Base-by-base conservation (phyloP, 1,140 invertebrate genomes). In the Protaetia brevitarsis region DNA sequence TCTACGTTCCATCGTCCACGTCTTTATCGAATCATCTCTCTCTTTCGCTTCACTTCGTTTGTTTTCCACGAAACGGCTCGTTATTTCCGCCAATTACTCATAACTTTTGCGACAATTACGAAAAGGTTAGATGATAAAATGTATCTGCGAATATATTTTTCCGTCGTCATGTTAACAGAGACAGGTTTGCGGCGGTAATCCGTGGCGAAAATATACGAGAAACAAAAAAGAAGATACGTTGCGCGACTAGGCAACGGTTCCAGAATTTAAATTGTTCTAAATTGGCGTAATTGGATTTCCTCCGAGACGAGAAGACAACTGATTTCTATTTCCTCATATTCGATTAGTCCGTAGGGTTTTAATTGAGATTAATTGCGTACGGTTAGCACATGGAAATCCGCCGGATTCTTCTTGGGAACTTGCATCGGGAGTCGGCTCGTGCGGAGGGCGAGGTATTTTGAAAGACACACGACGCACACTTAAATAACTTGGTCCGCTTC, bases 231-330 rank as follows among this genome's bases (percentile, higher is more conserved):
- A 23, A 51, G 26, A 51, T 51, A 6, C 26, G 11, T 51, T 1
- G 41, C 11, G 41, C n/a, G n/a, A n/a, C n/a, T 23, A 51, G 41
- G 10, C 21, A 23, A 51, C 19, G 19, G 41, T 10, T 19, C 41
- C 41, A 51, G 19, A n/a, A n/a, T 51, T 51, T 51, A 51, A 51
- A 51, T 51, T 51, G 26, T 51, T 51, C 41, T 51, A 51, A 51
- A 51, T 51, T 51, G 41, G 19, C 16, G 41, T 51, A 51, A 51
- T 51, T 51, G 41, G 19, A 51, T 51, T 51, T 51, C 41, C 41
- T 51, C 41, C 26, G n/a, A 51, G 41, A 51, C 41, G 26, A 23
- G 21, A 51, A 51, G 41, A 51, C 41, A 51, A 51, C 41, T 51
- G 41, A 51, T 51, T 51, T 51, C 19, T 51, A 51, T 51, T 51